phyloP scores from a whole-genome alignment of 2,113 vertebrate species.

The Poicephalus gulielmi region DNA sequence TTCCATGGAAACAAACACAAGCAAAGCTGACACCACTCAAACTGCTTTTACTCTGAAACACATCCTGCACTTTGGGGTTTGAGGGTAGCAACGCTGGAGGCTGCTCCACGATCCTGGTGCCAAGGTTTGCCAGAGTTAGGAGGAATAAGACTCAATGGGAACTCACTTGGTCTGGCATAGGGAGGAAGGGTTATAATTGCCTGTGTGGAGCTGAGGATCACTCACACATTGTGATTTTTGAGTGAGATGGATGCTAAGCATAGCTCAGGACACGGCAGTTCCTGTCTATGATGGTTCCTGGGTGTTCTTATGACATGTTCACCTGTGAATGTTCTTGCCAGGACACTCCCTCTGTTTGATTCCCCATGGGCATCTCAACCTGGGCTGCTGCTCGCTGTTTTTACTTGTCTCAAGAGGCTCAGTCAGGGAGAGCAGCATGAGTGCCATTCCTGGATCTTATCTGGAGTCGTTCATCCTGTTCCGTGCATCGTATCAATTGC shows the following conservation, averaged over 20 bases:
- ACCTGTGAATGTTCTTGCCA: background rate
- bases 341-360: background rate
- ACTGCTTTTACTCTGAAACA: constrained; percentile 43
- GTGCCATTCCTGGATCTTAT: background rate
- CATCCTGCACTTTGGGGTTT: background rate
- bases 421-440: background rate
- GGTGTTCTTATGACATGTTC: background rate
- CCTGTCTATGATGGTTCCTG: background rate
- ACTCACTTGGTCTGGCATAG: fast-evolving
- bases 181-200: background rate
- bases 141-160: background rate
- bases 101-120: background rate
- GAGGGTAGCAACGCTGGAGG: background rate
- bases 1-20: constrained; percentile 61
- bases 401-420: background rate
- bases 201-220: background rate
- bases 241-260: background rate
- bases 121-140: background rate
- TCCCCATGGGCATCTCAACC: background rate
- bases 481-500: fast-evolving
- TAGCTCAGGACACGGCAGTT: background rate
- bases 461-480: background rate
- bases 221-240: background rate
- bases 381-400: background rate
- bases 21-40: constrained; percentile 14